Conservation (phyloP, 2,888 invertebrate species). For the Eupithecia pulchellata region DNA sequence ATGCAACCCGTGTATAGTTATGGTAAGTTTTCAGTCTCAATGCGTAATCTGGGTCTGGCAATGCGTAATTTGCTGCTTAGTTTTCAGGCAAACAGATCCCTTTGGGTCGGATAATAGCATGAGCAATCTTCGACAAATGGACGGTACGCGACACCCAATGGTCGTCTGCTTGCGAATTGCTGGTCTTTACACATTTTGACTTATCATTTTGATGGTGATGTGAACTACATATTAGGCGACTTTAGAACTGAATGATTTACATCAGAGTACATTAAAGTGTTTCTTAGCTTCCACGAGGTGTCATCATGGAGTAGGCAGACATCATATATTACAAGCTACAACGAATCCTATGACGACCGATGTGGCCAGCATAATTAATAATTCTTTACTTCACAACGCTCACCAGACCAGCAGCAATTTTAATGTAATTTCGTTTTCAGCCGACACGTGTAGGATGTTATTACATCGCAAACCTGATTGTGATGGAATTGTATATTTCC, state of each 20-base stretch:
- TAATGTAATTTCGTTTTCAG: conserved; percentile 36
- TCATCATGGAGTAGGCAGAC: not conserved
- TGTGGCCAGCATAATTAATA: too few relatives aligned
- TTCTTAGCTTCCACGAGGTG: not conserved
- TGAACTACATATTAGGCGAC: not conserved
- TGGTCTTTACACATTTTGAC: not conserved
- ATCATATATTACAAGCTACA: not conserved
- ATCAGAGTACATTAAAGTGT: not conserved
- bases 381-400: not conserved
- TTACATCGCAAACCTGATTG: conserved; percentile 38
- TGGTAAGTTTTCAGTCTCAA: not conserved
- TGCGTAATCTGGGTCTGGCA: conserved; percentile 56
- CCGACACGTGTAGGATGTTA: conserved; percentile 39
- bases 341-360: too few relatives aligned
- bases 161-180: not conserved
- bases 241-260: not conserved
- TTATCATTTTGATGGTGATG: not conserved
- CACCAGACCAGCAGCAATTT: conserved; percentile 25
- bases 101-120: conserved; percentile 52
- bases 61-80: conserved; percentile 58
- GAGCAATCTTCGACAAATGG: conserved; percentile 44
- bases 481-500: conserved; percentile 29
- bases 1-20: not conserved
- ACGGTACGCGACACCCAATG: conserved; percentile 7
- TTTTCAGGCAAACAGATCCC: conserved; percentile 68